Percentiles rank a stretch among this genome's conserved stretches.
These are phyloP conservation scores for Coregonus suidteri DNA, from an alignment of 2,797 vertebrate genomes.

Conservation along the genomic window DNA sequence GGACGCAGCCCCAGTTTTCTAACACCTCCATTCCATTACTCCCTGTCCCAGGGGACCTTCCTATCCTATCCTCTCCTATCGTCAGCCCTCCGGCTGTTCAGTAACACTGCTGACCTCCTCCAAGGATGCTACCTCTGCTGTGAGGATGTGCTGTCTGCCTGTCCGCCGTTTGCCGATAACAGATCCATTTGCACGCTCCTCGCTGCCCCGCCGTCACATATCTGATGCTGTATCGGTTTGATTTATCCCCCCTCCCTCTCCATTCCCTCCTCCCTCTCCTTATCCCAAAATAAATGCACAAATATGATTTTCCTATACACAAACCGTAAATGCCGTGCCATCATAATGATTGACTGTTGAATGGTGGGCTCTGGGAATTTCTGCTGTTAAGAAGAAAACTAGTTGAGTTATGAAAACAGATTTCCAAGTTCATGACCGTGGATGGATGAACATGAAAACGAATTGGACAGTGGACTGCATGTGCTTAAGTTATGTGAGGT, in stretches of 20 bases:
- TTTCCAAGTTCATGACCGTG: conserved; percentile 13
- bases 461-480: background rate
- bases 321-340: conserved; percentile 43
- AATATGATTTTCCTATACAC: conserved; percentile 44
- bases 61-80: conserved; percentile 49
- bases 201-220: conserved; percentile 38
- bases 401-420: conserved; percentile 36
- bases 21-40: conserved; percentile 24
- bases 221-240: conserved; percentile 49
- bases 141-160: conserved; percentile 38
- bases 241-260: conserved; percentile 48
- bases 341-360: conserved; percentile 60
- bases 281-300: background rate
- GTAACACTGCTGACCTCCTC: conserved; percentile 45
- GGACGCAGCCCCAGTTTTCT: background rate
- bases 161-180: conserved; percentile 40
- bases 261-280: conserved; percentile 27
- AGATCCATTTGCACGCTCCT: conserved; percentile 35
- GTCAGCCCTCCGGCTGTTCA: conserved; percentile 55
- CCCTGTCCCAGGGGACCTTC: conserved; percentile 26
- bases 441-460: conserved; percentile 10
- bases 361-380: conserved; percentile 27
- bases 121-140: conserved; percentile 41
- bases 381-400: conserved; percentile 26
- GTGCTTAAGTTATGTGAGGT: background rate